Evolutionary conservation across 1,140 invertebrate genomes (phyloP), one percentile per base, ranked within the genome.

Genomic region (Latrodectus geometricus): DNA sequence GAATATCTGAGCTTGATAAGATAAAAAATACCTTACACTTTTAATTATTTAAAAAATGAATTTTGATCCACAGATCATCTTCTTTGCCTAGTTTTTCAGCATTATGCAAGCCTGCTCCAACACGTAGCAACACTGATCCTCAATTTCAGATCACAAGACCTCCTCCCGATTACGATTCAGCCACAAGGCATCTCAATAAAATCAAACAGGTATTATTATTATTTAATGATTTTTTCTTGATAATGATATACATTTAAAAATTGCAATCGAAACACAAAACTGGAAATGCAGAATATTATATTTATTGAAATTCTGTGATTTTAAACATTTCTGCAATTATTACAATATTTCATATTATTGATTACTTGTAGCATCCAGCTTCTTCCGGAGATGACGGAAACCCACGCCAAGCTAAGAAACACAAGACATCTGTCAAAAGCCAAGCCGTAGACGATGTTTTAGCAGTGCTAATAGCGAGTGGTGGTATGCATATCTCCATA

Each of bases 391-490:
- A 75, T 8, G 83, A 86, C 9, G 74, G 83, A 9, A 86, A 87
- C 20, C 75, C 75, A 21, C 68, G 84, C n/a, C 85, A 87, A 17
- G 50, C 48, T n/a, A 87, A 87, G 21, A 79, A 80, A n/a, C 85
- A 74, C 35, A 87, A 87, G 69, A 73, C 90, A 69, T 92, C 93
- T 88, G 92, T 95, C 17, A 96, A 96, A 89, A 95, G 95, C 90
- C 96, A 98, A 91, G 95, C 96, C 61, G 95, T 98, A 85, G 97
- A 98, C 90, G 97, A 98, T 91, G 97, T 98, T 0, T 91, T 99
- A n/a, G 97, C 98, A 90, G 98, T 98, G 89, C 92, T 98, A 0
- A 97, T 98, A 21, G 95, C 97, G 90, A 97, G 97, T 90, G 97
- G 97, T 69, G 93, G 93, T 93, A 89, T 90, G 86, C 52, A 54